Evolutionary conservation across 2,113 vertebrate genomes (phyloP), one percentile per base, ranked within the genome.

Genomic region (Mesitornis unicolor): DNA sequence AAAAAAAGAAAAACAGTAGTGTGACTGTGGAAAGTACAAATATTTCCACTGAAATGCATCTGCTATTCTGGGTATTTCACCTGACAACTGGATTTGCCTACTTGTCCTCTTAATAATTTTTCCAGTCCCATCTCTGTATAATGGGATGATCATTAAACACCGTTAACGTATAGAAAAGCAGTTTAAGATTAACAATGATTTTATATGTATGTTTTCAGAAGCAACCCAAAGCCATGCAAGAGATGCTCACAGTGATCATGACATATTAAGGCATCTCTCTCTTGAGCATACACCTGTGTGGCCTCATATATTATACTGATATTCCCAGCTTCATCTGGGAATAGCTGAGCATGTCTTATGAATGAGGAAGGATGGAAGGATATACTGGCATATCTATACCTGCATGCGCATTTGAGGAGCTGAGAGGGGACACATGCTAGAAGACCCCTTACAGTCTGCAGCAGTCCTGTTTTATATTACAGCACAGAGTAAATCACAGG

Each of bases 381-480:
- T 51, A 26, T 2, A 15, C 26, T 69, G 84, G 12, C 36, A 8
- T 11, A 60, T 20, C 75, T 65, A 2, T 15, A 73, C 7, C 26
- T 0, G 0, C 57, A 60, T 0, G 0, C 13, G 60, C 11, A 2
- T 40, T 35, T 51, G 43, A 59, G 35, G 31, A 74, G 28, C 21
- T 73, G 31, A 20, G 40, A 78, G 31, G 21, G 17, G 7, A 61
- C 28, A 68, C 1, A 0, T 21, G 21, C 65, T 79, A 38, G 43
- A 71, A 75, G 65, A 68, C 11, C 18, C 47, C 33, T 74, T 70
- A 79, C 29, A 94, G 83, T 50, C 64, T 11, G 5, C 36, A 40
- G 38, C 43, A 89, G 59, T 48, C 36, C 42, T 57, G 43, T 85
- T 96, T 97, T 36, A 11, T 90, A 63, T 83, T 73, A 88, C 68